phyloP scores from a whole-genome alignment of 2,888 invertebrate species.

The Adelognathus sp. region DNA sequence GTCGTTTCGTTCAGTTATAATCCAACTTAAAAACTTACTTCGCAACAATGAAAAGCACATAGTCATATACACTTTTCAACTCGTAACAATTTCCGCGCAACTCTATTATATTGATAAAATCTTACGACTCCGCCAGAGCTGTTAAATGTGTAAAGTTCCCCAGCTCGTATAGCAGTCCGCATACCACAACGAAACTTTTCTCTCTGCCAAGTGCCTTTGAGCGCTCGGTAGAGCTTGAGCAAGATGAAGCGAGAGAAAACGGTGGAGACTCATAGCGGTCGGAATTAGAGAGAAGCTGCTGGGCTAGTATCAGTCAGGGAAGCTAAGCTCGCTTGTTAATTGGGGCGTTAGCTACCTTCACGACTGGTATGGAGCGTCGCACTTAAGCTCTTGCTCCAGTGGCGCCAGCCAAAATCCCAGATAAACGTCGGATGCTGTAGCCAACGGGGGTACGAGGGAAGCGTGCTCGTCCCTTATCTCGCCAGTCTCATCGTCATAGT shows the following conservation, averaged over 20 bases:
- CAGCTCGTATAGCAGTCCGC: background rate
- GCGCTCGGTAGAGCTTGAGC: background rate
- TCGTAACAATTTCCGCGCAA: background rate
- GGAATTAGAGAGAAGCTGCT: slow-evolving; percentile 43
- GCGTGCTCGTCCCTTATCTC: background rate
- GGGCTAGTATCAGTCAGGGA: slow-evolving; percentile 56
- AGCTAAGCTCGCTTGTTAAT: slow-evolving; percentile 58
- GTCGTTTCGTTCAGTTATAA: background rate
- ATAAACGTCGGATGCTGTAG: slow-evolving; percentile 49
- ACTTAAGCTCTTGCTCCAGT: slow-evolving; percentile 55
- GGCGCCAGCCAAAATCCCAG: slow-evolving; percentile 53
- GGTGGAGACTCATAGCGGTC: slow-evolving; percentile 16
- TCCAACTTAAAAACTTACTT: background rate
- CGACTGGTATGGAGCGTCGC: slow-evolving; percentile 36
- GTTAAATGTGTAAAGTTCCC: background rate
- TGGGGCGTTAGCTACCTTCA: slow-evolving; percentile 55
- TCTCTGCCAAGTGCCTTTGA: background rate
- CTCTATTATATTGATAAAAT: background rate
- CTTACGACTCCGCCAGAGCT: background rate
- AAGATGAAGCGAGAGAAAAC: background rate
- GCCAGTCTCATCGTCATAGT: background rate
- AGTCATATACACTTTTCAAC: background rate
- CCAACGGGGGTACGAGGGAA: slow-evolving; percentile 30
- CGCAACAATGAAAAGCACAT: background rate
- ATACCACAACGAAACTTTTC: background rate